A percentile compares a stretch with the other conserved stretches of the same genome.
Evolutionary conservation across 2,113 vertebrate genomes (phyloP).

Genomic region (Cinclus cinclus): DNA sequence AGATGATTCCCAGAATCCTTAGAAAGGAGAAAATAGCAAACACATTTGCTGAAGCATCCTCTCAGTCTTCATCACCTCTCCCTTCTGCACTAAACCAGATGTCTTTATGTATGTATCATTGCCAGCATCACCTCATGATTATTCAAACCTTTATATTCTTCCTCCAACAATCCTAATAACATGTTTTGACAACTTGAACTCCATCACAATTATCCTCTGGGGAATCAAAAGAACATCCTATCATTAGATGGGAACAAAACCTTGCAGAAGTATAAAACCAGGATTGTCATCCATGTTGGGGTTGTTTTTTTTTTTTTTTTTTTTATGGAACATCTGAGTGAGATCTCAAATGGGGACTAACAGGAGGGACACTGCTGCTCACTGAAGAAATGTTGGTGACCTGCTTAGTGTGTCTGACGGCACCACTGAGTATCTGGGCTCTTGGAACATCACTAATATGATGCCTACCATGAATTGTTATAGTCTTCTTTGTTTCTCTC

Average conservation of each 20-base stretch:
- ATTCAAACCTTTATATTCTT: conserved; percentile 3
- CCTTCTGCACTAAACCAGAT: not conserved
- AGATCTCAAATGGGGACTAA: not conserved
- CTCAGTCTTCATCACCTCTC: not conserved
- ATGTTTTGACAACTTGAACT: conserved; percentile 15
- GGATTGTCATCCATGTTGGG: not conserved
- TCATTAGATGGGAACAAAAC: not conserved
- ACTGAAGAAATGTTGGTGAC: not conserved
- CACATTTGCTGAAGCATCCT: not conserved
- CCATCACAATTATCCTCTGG: not conserved
- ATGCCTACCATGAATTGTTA: not conserved
- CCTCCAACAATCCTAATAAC: not conserved
- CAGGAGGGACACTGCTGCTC: not conserved
- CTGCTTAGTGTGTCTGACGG: not conserved
- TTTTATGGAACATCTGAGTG: not conserved
- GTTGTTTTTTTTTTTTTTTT: not conserved
- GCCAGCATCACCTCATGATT: not conserved
- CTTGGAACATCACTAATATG: not conserved
- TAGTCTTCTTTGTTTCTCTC: too few species aligned
- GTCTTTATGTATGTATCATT: not conserved
- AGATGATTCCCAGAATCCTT: not conserved
- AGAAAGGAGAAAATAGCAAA: not conserved
- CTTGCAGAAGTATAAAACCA: not conserved
- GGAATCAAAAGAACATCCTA: not conserved
- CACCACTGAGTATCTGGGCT: not conserved